A percentile compares a stretch with the other conserved stretches of the same genome.
These are phyloP conservation scores for Bombus difficillimus DNA, from an alignment of 1,140 invertebrate species.

Conservation along the genomic window DNA sequence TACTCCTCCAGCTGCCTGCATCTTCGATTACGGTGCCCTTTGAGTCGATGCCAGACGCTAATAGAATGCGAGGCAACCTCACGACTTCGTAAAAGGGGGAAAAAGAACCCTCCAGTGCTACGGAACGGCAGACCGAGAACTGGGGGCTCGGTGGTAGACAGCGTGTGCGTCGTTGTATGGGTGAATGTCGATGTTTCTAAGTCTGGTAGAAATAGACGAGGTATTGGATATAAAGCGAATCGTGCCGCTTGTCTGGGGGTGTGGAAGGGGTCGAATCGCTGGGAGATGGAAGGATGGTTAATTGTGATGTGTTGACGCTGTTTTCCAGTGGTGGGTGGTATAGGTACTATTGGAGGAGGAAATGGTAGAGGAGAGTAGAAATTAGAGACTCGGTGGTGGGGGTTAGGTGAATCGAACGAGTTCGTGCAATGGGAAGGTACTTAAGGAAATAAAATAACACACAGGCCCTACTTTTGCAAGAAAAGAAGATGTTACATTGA, in stretches of 20 bases:
- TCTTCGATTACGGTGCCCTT: slow-evolving; percentile 42
- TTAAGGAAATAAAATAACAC: background rate
- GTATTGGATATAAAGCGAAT: background rate
- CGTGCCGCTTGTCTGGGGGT: no score
- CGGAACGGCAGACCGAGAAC: background rate
- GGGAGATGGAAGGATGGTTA: no score
- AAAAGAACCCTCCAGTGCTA: no score
- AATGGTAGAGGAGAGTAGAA: background rate
- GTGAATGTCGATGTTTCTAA: no score
- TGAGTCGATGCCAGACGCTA: slow-evolving; percentile 16
- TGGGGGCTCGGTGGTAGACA: background rate
- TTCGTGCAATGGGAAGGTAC: background rate
- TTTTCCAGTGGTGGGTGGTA: background rate
- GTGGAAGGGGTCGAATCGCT: no score
- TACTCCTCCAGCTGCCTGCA: background rate
- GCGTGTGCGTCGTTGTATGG: background rate
- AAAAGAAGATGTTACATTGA: background rate
- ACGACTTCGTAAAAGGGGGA: background rate
- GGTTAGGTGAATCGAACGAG: background rate
- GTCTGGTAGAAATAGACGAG: background rate
- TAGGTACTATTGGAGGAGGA: background rate
- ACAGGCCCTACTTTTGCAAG: background rate
- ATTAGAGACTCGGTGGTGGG: background rate
- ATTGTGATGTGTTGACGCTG: background rate
- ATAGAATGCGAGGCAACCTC: slow-evolving; percentile 22